Base-by-base conservation (phyloP, 30 jellyfish, hydroid and myxozoan genomes). In the Morbakka virulenta region DNA sequence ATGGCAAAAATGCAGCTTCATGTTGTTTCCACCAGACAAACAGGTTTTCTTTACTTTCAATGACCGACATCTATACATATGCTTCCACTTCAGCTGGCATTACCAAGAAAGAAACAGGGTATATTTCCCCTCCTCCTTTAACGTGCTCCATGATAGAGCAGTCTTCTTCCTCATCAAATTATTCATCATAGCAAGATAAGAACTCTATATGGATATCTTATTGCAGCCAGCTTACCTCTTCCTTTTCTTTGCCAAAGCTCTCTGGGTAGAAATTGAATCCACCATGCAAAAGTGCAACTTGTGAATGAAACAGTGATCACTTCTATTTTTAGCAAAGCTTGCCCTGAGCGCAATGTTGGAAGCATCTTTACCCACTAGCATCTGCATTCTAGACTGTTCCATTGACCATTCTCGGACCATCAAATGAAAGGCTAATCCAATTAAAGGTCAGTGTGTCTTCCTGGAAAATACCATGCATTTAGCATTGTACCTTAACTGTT, bases 361-460 rank as follows among this genome's bases (percentile, higher is more conserved):
- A 9, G 96, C 94, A 78, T 83, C 83, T 67, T 85, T 92, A 61
- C 82, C 75, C 32, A 78, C 84, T 70, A 86, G 33, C 82, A 69
- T 68, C 74, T 86, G 96, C 25, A 80, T 52, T 29, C 84, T 77
- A 77, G 31, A 27, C 9, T 65, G 81, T 20, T 83, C 86, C 62
- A 73, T 83, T 47, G 85, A 51, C 89, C 83, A 83, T 28, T 35
- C 88, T 2, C 47, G 96, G 31, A 73, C 72, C 95, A 83, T 83
- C 30, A 25, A 64, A 50, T 63, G 73, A 81, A 83, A 74, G 41
- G 23, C 50, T n/a, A n/a, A n/a, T n/a, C n/a, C n/a, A n/a, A n/a
- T n/a, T n/a, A n/a, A n/a, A n/a, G n/a, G n/a, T n/a, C n/a, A n/a
- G n/a, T n/a, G n/a, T n/a, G n/a, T n/a, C n/a, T n/a, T n/a, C n/a